Base-by-base conservation (phyloP, 2,797 vertebrate species). In the Myotis myotis region DNA sequence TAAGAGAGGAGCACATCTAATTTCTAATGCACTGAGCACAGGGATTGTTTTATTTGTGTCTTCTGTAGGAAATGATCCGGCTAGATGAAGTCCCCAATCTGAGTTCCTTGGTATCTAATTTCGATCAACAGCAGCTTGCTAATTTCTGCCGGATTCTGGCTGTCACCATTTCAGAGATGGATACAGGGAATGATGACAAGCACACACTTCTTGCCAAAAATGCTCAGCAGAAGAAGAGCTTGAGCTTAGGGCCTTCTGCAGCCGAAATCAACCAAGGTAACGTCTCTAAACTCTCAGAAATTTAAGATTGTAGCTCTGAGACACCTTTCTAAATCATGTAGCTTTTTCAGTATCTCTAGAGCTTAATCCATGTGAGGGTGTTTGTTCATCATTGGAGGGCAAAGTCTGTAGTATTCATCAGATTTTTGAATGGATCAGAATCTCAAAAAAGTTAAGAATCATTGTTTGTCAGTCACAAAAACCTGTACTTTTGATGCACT, bases 111-210 rank as follows among this genome's bases (percentile, higher is more conserved):
- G 99, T 99, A 66, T 99, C 99, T 97, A 99, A 99, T 97, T 99
- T 99, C 49, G 99, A 99, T 98, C 99, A 99, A 97, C 99, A 99
- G 96, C 99, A 99, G 97, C 98, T 99, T 89, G 99, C 99, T 60
- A 99, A 99, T 98, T 99, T 99, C 98, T 99, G 99, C 97, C 99
- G 99, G 96, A 99, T 99, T 97, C 98, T 99, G 33, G 99, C 99
- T 0, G 99, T 99, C 98, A 99, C 99, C 49, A 99, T 99, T 98
- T 99, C 99, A 0, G 99, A 99, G 96, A 99, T 99, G 0, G 99
- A 99, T 82, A 98, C 99, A 0, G 99, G 99, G 51, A 99, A 99
- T 6, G 99, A 99, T 70, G 99, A 99, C 98, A 99, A 99, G 97
- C 99, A 99, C 98, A 99, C 99, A 0, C 98, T 99, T 84, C 98